Percentiles rank a stretch among this genome's conserved stretches.
Evolutionary conservation across 2,113 vertebrate species (phyloP).

Genomic region (Notechis scutatus): DNA sequence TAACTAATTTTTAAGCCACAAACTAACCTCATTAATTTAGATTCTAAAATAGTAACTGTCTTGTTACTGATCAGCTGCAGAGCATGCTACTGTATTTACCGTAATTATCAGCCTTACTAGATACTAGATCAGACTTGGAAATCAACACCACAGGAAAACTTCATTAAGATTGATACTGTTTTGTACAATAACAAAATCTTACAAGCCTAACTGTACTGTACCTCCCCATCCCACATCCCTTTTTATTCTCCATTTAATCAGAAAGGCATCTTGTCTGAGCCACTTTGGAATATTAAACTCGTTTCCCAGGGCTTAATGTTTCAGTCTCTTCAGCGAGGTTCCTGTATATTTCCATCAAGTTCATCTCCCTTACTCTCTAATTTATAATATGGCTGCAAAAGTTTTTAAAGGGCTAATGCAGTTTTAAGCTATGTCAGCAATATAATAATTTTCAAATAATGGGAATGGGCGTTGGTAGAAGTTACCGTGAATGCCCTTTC

Average conservation of each 20-base stretch:
- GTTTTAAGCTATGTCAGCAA: not conserved
- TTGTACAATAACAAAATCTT: not conserved
- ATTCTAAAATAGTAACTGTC: not conserved
- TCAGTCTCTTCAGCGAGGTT: not conserved
- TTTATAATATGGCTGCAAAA: not conserved
- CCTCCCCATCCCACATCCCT: not conserved
- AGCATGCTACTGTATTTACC: not conserved
- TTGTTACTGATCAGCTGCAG: not conserved
- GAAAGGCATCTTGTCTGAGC: not conserved
- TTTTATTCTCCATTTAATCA: not conserved
- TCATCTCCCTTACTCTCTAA: not conserved
- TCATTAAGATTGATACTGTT: not conserved
- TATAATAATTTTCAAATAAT: not conserved
- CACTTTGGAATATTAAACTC: not conserved
- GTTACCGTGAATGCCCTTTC: too few species aligned
- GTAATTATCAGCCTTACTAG: not conserved
- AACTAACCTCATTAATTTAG: not conserved
- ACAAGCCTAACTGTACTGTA: not conserved
- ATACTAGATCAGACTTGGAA: not conserved
- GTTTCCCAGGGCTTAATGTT: not conserved
- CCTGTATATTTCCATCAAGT: not conserved
- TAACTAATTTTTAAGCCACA: not conserved
- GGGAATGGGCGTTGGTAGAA: not conserved
- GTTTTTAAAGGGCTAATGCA: not conserved
- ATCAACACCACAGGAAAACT: not conserved